A percentile compares a stretch with the other conserved stretches of the same genome.
Evolutionary conservation across 2,113 vertebrate genomes (phyloP).

Genomic region (Monopterus albus): DNA sequence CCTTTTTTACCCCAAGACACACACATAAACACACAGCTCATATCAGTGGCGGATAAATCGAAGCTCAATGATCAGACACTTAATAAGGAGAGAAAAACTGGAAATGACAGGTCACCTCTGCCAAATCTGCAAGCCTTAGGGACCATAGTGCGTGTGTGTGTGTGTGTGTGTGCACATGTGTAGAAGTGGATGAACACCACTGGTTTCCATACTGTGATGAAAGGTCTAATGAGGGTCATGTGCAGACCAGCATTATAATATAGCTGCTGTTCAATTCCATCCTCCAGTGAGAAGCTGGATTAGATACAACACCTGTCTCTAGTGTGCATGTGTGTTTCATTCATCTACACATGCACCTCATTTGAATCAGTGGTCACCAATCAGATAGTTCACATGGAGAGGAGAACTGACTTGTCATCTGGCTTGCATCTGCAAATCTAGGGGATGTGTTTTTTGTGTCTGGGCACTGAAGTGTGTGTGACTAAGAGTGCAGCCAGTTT

Average conservation of each 20-base stretch:
- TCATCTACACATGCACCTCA: conserved; percentile 39
- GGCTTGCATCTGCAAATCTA: conserved; percentile 18
- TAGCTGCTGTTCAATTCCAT: conserved; percentile 28
- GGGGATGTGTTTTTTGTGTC: conserved; percentile 1
- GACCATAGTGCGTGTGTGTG: not conserved
- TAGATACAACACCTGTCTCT: conserved; percentile 64
- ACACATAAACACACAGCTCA: conserved; percentile 16
- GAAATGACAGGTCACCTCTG: conserved; percentile 66
- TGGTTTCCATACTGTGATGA: conserved; percentile 47
- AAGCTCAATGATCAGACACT: conserved; percentile 53
- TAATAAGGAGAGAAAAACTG: conserved; percentile 39
- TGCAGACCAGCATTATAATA: conserved; percentile 47
- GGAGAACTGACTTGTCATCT: conserved; percentile 23
- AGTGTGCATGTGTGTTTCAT: conserved; percentile 17
- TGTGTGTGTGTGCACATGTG: not conserved
- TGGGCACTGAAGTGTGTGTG: not conserved
- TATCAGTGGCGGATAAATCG: conserved; percentile 48
- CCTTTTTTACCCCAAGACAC: conserved; percentile 24
- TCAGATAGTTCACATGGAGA: conserved; percentile 26
- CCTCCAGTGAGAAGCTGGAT: conserved; percentile 31
- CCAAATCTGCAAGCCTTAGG: conserved; percentile 21
- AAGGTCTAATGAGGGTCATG: conserved; percentile 58
- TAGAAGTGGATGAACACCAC: conserved; percentile 18
- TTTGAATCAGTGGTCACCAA: conserved; percentile 41
- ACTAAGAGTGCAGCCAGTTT: conserved; percentile 44